Conservation (phyloP, 1,140 invertebrate genomes). For the Drosophila athabasca region DNA sequence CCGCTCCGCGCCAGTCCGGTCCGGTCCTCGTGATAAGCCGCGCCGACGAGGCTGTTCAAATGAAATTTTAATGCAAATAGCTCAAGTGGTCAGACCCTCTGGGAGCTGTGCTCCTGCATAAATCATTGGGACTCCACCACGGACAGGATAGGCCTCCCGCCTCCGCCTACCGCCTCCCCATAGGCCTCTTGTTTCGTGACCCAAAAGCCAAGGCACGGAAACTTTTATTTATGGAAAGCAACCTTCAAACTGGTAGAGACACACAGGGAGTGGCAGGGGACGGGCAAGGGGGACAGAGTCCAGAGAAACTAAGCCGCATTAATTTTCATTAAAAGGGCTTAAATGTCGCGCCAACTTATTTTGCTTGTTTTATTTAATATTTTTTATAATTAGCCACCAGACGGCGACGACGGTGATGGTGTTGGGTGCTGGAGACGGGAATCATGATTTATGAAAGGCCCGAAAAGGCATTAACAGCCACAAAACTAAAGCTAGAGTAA, state of each 20-base stretch:
- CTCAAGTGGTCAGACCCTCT: slow-evolving; percentile 53
- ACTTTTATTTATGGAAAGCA: slow-evolving; percentile 63
- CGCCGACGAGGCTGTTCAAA: slow-evolving; percentile 32
- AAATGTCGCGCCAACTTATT: slow-evolving; percentile 71
- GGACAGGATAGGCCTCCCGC: too few species aligned
- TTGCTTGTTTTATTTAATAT: slow-evolving; percentile 79
- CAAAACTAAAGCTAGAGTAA: slow-evolving; percentile 27
- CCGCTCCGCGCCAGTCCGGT: not conserved
- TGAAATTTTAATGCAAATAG: slow-evolving; percentile 78
- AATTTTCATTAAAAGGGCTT: slow-evolving; percentile 80
- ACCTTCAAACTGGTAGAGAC: slow-evolving; percentile 32
- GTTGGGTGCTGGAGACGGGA: not conserved
- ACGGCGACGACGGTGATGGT: slow-evolving; percentile 12
- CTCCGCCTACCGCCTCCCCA: too few species aligned
- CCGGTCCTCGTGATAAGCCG: slow-evolving; percentile 46
- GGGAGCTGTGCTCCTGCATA: slow-evolving; percentile 61
- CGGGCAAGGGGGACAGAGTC: not conserved
- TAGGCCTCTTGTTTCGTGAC: slow-evolving; percentile 41
- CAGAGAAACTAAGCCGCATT: slow-evolving; percentile 61
- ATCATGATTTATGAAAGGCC: slow-evolving; percentile 70
- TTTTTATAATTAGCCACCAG: slow-evolving; percentile 73
- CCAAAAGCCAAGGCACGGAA: slow-evolving; percentile 48
- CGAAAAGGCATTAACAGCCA: slow-evolving; percentile 30
- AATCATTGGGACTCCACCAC: slow-evolving; percentile 58
- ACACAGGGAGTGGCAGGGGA: not conserved